These are phyloP conservation scores for Platysteira castanea DNA, from an alignment of 2,113 vertebrate species.

Conservation along the genomic window DNA sequence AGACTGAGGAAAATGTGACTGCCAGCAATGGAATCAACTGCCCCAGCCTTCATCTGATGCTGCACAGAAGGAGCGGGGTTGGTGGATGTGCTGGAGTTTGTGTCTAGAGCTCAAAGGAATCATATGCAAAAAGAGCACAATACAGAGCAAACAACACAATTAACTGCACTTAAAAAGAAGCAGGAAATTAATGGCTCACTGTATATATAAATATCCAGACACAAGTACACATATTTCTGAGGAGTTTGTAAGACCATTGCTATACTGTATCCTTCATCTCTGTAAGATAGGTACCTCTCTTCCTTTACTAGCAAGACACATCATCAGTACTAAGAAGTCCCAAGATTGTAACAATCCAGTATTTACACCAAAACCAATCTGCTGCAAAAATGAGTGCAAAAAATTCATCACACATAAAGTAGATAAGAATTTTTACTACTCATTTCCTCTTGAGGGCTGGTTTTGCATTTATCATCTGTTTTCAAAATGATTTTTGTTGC, in stretches of 20 bases:
- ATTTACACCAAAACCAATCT: not conserved
- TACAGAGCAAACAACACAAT: not conserved
- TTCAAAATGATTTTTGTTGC: not conserved
- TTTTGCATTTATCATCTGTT: not conserved
- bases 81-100: not conserved
- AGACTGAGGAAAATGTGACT: not conserved
- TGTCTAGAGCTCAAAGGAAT: not conserved
- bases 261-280: not conserved
- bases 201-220: not conserved
- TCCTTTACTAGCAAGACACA: not conserved
- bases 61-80: not conserved
- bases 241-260: not conserved
- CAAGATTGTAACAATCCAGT: not conserved
- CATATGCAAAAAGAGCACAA: not conserved
- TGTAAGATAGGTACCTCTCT: not conserved
- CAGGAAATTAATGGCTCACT: not conserved
- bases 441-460: not conserved
- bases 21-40: not conserved
- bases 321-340: not conserved
- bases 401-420: not conserved
- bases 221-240: not conserved
- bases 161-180: not conserved
- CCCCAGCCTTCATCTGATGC: not conserved
- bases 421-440: not conserved
- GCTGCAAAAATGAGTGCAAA: not conserved